Evolutionary conservation across 2,797 vertebrate species (phyloP), one percentile per base, ranked within the genome.

Genomic region (Caiman crocodilus): DNA sequence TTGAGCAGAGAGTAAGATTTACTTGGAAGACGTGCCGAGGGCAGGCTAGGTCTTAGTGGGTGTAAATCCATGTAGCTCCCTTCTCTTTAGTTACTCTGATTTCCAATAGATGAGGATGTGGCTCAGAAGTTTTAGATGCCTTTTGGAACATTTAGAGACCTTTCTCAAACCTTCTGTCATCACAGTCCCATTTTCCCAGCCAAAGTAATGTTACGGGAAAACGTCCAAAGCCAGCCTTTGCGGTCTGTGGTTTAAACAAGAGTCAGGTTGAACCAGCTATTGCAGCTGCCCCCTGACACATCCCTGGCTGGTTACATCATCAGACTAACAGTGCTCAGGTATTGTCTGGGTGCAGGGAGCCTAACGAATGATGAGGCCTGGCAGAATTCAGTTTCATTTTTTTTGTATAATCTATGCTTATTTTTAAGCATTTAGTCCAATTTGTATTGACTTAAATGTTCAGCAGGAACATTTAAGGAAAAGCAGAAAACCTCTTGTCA

Each of bases 241-340:
- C 94, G 76, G 91, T 84, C 88, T 91, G 92, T 1, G 15, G 65
- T 93, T 85, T 88, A 94, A 93, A 89, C 88, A 92, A 94, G 93
- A 85, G 93, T 79, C 65, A 21, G 88, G 74, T 79, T 82, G 74
- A 94, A 89, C 94, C 95, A 90, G 91, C 95, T 96, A 77, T 86
- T 95, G n/a, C 88, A 95, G 95, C 95, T 96, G 93, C 90, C 91
- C 80, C 84, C 87, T 96, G 95, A 96, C 94, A 95, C 96, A 96
- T 96, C 92, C 90, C 96, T 96, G 96, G 93, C 95, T 97, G 93
- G 96, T 96, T 96, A 94, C 92, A 90, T 97, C 94, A 97, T 87
- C 61, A 91, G 91, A 35, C 67, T 69, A 69, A 35, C 18, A 6
- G 21, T 32, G 67, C 30, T 35, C 20, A 35, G 32, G 67, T 69